Base-by-base conservation (phyloP, 2,888 invertebrate genomes). In the Nemurella pictetii region DNA sequence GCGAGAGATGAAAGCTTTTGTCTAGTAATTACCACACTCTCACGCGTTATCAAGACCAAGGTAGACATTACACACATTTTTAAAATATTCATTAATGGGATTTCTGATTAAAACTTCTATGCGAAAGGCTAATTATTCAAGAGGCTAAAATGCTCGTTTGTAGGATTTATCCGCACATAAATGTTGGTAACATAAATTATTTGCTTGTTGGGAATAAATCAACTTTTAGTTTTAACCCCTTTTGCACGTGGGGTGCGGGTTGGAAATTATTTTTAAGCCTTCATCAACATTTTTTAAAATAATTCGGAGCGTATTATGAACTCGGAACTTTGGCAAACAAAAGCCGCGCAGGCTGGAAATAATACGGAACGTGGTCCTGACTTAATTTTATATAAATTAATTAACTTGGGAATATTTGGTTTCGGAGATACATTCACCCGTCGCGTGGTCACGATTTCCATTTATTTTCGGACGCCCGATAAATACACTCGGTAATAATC, bases 111-210 rank as follows among this genome's bases (percentile, higher is more conserved):
- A 78, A 30, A 27, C 29, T 28, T 78, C 30, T 27, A 0, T 30
- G 29, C 28, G 1, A 7, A 0, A 15, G 29, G 78, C 30, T 78
- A 78, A 78, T 78, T 78, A 78, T 78, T 78, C 78, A 78, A 25
- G 28, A 27, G 78, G 78, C 26, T 78, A 78, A 55, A 55, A 78
- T 78, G 78, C 28, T 78, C 78, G 78, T 78, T 78, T 78, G 78
- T 78, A 7, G 15, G 78, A 30, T 78, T 78, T 30, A 78, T 78
- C 78, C 30, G 30, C 28, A 12, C 55, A 55, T 12, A 20, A 78
- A 75, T 75, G 78, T 78, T 78, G n/a, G 29, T 12, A n/a, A 78
- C 26, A 78, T 78, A 78, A 78, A 78, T 78, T 78, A 78, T 30
- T 78, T 78, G n/a, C 78, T 29, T n/a, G n/a, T n/a, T 30, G 30